A percentile compares a stretch with the other conserved stretches of the same genome.
Conservation (phyloP, 92 coral and sea anemone genomes). For the Plumapathes pennacea region DNA sequence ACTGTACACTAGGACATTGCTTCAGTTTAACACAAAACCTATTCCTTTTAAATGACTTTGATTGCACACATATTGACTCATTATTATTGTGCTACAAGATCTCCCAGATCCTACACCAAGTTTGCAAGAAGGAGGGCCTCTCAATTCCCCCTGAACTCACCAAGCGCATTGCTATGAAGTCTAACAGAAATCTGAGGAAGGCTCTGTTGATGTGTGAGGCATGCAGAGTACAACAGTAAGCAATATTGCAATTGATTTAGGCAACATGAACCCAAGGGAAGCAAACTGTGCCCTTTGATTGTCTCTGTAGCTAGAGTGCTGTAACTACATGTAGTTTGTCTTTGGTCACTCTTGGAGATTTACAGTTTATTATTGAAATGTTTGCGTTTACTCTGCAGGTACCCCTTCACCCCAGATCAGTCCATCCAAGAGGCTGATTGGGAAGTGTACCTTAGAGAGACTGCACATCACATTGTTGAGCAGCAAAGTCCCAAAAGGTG, state of each 20-base stretch:
- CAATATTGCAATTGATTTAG: background rate
- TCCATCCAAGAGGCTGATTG: slow-evolving; percentile 96
- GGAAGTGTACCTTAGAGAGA: slow-evolving; percentile 92
- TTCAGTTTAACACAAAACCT: background rate
- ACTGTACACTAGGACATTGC: background rate
- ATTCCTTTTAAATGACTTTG: no score
- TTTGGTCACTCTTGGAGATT: background rate
- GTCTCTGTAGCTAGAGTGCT: background rate
- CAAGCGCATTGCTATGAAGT: slow-evolving; percentile 87
- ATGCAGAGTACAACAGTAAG: slow-evolving; percentile 97
- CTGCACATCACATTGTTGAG: slow-evolving; percentile 95
- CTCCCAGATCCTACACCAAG: slow-evolving; percentile 84
- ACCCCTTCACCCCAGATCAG: slow-evolving; percentile 94
- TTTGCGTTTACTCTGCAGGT: slow-evolving; percentile 42
- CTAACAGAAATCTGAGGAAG: slow-evolving; percentile 87
- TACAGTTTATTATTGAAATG: background rate
- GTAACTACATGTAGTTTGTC: background rate
- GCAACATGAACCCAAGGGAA: background rate
- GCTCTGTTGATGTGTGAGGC: slow-evolving; percentile 99
- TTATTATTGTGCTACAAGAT: no score
- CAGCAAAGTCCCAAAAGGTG: slow-evolving; percentile 93
- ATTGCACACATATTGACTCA: no score
- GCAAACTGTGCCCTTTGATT: background rate
- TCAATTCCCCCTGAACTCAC: slow-evolving; percentile 82
- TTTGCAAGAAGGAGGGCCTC: slow-evolving; percentile 92